phyloP scores from a whole-genome alignment of 92 coral and sea anemone species.

The Zoanthus sociatus region DNA sequence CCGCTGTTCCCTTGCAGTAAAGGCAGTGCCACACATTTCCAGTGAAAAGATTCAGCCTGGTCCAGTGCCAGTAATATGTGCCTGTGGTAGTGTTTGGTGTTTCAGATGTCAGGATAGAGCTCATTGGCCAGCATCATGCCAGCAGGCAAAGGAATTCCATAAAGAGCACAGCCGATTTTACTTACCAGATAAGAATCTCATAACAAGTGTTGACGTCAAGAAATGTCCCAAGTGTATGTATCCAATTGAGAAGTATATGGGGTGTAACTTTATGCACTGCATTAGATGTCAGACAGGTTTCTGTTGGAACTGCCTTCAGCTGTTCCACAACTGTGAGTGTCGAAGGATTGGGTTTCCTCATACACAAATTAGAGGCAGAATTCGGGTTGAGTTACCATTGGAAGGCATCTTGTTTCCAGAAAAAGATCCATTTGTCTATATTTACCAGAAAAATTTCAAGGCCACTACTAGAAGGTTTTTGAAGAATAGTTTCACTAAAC shows the following conservation, averaged over 20 bases:
- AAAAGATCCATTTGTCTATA: conserved; percentile 6
- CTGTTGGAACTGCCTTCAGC: conserved; percentile 55
- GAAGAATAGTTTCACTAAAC: conserved; percentile 24
- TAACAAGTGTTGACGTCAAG: conserved; percentile 56
- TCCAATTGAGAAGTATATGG: conserved; percentile 61
- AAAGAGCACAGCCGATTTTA: conserved; percentile 15
- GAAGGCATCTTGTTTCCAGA: background rate
- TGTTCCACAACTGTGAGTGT: background rate
- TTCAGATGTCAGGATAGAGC: conserved; percentile 67
- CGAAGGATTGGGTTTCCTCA: background rate
- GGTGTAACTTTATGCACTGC: conserved; percentile 51
- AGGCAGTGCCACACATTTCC: conserved; percentile 29
- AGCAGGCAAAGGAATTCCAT: conserved; percentile 67
- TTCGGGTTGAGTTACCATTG: conserved; percentile 1
- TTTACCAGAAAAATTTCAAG: background rate
- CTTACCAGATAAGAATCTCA: background rate
- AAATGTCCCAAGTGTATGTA: conserved; percentile 59
- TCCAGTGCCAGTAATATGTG: conserved; percentile 67
- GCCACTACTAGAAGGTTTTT: background rate
- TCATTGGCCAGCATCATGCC: conserved; percentile 79
- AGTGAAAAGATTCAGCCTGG: conserved; percentile 25
- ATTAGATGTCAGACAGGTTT: conserved; percentile 27
- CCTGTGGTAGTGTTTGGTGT: conserved; percentile 73
- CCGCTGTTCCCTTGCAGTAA: conserved; percentile 53
- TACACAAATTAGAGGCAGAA: background rate